A percentile compares a stretch with the other conserved stretches of the same genome.
Conservation (phyloP, 2,797 vertebrate species). For the Siniperca undulata region DNA sequence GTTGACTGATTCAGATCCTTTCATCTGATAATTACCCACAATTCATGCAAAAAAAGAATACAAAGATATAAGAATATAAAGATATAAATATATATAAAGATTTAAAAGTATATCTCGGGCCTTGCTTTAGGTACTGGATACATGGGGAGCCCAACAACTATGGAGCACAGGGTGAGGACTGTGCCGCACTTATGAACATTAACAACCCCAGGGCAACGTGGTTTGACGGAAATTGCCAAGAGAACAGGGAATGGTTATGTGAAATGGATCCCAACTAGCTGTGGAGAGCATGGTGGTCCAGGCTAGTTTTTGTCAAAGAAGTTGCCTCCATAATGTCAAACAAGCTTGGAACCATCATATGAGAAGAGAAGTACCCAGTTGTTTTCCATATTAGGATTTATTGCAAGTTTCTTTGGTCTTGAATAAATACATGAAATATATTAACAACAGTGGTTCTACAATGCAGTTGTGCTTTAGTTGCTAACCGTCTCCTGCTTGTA, state of each 20-base stretch:
- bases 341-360: not conserved
- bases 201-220: not conserved
- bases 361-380: not conserved
- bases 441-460: not conserved
- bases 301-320: not conserved
- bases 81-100: not conserved
- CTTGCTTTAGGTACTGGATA: conserved; percentile 60
- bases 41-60: not conserved
- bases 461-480: not conserved
- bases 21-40: not conserved
- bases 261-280: conserved; percentile 38
- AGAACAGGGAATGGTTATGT: conserved; percentile 39
- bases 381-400: not conserved
- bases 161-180: not conserved
- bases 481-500: not conserved
- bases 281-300: conserved; percentile 1
- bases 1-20: not conserved
- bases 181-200: conserved; percentile 3
- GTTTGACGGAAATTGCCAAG: conserved; percentile 12
- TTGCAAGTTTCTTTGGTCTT: not conserved
- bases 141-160: not conserved
- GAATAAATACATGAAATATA: conserved; percentile 1
- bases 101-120: not conserved
- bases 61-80: not conserved
- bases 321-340: not conserved